These are phyloP conservation scores for Drosophila simulans DNA, from an alignment of 1,140 invertebrate species.

Conservation along the genomic window DNA sequence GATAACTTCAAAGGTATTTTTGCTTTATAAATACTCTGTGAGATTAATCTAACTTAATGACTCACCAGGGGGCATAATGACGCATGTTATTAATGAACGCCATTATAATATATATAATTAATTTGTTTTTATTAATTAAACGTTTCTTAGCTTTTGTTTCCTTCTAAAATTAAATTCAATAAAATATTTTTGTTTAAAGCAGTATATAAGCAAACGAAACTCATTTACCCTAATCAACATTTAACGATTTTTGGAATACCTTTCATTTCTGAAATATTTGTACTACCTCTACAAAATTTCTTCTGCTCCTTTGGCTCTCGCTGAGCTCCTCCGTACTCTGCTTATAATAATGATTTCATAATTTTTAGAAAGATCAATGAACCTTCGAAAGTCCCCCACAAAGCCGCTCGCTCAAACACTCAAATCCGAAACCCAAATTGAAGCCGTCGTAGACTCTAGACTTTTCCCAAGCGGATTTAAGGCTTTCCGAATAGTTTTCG, in stretches of 20 bases:
- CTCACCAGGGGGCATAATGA: not conserved
- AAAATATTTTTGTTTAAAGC: not conserved
- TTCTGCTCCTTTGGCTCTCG: not conserved
- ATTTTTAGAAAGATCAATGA: conserved; percentile 28
- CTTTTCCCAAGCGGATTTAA: conserved; percentile 43
- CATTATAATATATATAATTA: not conserved
- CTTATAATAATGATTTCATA: conserved; percentile 4
- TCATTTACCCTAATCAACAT: no score
- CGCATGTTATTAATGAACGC: not conserved
- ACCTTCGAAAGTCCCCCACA: conserved; percentile 26
- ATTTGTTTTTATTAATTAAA: not conserved
- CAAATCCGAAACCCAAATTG: conserved; percentile 33
- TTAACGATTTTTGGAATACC: no score
- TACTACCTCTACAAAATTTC: no score
- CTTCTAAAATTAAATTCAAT: not conserved
- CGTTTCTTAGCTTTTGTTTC: not conserved
- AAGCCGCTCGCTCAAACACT: conserved; percentile 18
- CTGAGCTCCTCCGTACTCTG: not conserved
- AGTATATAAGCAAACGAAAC: not conserved
- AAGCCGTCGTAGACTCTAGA: conserved; percentile 16
- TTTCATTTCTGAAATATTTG: no score
- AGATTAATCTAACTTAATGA: not conserved
- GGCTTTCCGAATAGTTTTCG: conserved; percentile 37
- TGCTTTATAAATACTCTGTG: not conserved
- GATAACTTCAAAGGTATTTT: not conserved